Base-by-base conservation (phyloP, 2,113 vertebrate species). In the Scartelaos histophorus region DNA sequence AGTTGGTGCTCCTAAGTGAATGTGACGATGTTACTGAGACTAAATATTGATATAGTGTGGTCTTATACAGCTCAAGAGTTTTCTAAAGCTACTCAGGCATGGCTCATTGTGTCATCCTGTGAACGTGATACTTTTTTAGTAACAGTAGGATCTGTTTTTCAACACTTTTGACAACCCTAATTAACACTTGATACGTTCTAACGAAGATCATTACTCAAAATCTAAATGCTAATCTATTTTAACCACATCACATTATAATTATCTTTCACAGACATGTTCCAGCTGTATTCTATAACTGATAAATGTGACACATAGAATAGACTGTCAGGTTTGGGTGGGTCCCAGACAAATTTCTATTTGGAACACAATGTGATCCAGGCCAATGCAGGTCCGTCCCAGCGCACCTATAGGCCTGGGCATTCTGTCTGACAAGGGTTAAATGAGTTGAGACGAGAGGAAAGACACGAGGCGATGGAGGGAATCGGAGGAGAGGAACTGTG, bases 401-500 rank as follows among this genome's bases (percentile, higher is more conserved):
- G 13, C 51, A n/a, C 53, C 16, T 17, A 3, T 67, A 76, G 29
- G n/a, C 61, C 1, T 15, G 15, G 67, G 13, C 35, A 64, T 73
- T 68, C 80, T 22, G 66, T 76, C 43, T 82, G 65, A 66, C 61
- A 69, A 35, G 49, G 34, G 13, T 43, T 10, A 78, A 66, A 74
- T 73, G 58, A 80, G 46, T 70, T 45, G 35, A 56, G 53, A 66
- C 68, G 16, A 62, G 57, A 54, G 34, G 51, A 74, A 43, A 74
- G 58, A 73, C 45, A 47, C 6, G 64, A 34, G 22, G 24, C 67
- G 70, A 38, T 57, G 54, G 11, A 58, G 71, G 58, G 61, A 57
- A 68, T 71, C 43, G 76, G 83, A 78, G 21, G 22, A 1, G 61
- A 76, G 70, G 70, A 74, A 79, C 62, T 35, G 7, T 38, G 9